Conservation (phyloP, 2,113 vertebrate genomes). For the Chaetura pelagica region DNA sequence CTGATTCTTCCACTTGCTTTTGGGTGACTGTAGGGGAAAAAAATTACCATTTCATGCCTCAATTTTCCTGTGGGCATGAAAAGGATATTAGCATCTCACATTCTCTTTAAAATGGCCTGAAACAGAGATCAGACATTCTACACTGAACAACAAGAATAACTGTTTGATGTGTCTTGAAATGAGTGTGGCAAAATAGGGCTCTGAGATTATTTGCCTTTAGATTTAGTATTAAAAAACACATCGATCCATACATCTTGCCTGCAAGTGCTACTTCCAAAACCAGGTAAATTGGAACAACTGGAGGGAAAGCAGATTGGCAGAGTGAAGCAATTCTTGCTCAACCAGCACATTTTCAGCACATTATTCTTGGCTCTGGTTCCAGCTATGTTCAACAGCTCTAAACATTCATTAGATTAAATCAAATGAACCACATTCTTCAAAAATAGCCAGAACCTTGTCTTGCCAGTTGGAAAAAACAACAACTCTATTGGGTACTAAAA, state of each 20-base stretch:
- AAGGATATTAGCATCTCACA: not conserved
- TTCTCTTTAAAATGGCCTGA: not conserved
- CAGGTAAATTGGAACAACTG: slow-evolving; percentile 31
- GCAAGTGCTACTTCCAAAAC: not conserved
- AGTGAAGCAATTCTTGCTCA: slow-evolving; percentile 5
- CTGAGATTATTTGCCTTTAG: not conserved
- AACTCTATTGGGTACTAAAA: slow-evolving; percentile 46
- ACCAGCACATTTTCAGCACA: slow-evolving; percentile 45
- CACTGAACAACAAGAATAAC: not conserved
- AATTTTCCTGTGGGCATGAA: not conserved
- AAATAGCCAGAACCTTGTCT: slow-evolving; percentile 37
- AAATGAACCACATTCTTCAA: slow-evolving; percentile 56
- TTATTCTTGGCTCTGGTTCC: slow-evolving; percentile 63
- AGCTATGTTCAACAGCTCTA: slow-evolving; percentile 56
- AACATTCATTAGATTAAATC: slow-evolving; percentile 64
- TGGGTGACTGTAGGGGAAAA: not conserved
- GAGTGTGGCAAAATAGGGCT: not conserved
- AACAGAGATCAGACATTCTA: not conserved
- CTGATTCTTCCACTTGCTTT: not conserved
- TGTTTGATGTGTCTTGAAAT: not conserved
- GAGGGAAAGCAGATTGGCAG: not conserved
- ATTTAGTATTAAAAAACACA: not conserved
- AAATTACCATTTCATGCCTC: not conserved
- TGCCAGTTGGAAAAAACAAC: slow-evolving; percentile 61
- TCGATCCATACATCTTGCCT: not conserved